A percentile compares a stretch with the other conserved stretches of the same genome.
phyloP scores from a whole-genome alignment of 2,113 vertebrate species.

The Hypomesus transpacificus region DNA sequence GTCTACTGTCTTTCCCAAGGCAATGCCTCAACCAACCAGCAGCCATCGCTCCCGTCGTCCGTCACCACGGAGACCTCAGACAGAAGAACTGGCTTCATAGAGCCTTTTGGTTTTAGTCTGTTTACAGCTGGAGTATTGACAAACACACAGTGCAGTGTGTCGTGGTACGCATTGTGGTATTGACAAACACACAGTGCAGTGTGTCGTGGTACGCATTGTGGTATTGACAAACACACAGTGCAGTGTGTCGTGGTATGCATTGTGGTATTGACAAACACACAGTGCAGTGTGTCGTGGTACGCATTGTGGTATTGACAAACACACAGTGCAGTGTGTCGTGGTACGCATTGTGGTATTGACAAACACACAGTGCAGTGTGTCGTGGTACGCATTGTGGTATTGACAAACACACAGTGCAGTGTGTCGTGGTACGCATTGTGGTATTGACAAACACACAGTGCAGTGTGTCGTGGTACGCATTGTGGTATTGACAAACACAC shows the following conservation, averaged over 20 bases:
- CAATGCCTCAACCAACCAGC: constrained; percentile 55
- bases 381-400: neutral
- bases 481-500: neutral
- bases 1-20: constrained; percentile 97
- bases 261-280: too few species aligned
- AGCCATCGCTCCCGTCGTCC: neutral
- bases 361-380: constrained; percentile 3
- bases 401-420: neutral
- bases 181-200: neutral
- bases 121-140: neutral
- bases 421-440: neutral
- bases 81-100: too few species aligned
- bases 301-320: too few species aligned
- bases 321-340: neutral
- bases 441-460: too few species aligned
- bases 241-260: neutral
- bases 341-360: neutral
- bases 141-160: neutral
- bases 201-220: neutral
- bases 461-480: neutral
- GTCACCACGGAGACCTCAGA: constrained; percentile 1
- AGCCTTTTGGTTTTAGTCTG: too few species aligned
- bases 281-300: neutral
- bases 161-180: neutral
- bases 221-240: too few species aligned